These are phyloP conservation scores for Drosophila insularis DNA, from an alignment of 1,140 invertebrate species.

Conservation along the genomic window DNA sequence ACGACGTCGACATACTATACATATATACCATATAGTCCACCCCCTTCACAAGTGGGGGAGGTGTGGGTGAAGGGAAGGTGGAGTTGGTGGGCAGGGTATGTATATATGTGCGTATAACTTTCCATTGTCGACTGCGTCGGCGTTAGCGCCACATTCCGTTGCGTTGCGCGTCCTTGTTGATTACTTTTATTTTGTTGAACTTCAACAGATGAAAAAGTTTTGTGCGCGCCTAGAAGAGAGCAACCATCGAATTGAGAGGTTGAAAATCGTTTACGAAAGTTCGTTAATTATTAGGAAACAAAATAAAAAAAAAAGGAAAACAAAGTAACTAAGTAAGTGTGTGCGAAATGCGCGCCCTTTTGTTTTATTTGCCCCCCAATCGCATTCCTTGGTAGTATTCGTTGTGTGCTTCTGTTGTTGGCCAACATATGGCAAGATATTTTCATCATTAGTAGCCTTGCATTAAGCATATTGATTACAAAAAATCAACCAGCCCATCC, in stretches of 20 bases:
- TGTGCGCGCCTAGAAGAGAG: conserved; percentile 33
- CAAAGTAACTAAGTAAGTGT: conserved; percentile 15
- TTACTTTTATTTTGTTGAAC: conserved; percentile 39
- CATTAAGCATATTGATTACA: conserved; percentile 23
- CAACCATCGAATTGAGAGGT: conserved; percentile 4
- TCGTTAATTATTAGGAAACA: conserved; percentile 48
- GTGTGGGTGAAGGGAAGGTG: too few relatives aligned
- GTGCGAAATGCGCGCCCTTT: conserved; percentile 60
- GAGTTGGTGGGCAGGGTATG: not conserved
- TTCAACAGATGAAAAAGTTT: conserved; percentile 75
- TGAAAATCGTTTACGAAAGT: conserved; percentile 36
- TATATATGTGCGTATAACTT: conserved; percentile 26
- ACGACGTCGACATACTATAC: not conserved
- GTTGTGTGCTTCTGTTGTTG: not conserved
- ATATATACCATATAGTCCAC: conserved; percentile 14
- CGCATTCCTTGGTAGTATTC: not conserved
- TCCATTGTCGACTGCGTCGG: conserved; percentile 53
- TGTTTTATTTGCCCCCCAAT: conserved; percentile 12
- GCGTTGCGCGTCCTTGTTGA: conserved; percentile 25
- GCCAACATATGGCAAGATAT: conserved; percentile 69
- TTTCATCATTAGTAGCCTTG: conserved; percentile 25
- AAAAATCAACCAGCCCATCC: conserved; percentile 7
- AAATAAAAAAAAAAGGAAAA: not conserved
- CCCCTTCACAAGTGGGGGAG: conserved; percentile 2
- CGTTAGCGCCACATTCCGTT: conserved; percentile 37